These are phyloP conservation scores for Peromyscus aztecus DNA, from an alignment of 2,797 vertebrate species.

Conservation along the genomic window DNA sequence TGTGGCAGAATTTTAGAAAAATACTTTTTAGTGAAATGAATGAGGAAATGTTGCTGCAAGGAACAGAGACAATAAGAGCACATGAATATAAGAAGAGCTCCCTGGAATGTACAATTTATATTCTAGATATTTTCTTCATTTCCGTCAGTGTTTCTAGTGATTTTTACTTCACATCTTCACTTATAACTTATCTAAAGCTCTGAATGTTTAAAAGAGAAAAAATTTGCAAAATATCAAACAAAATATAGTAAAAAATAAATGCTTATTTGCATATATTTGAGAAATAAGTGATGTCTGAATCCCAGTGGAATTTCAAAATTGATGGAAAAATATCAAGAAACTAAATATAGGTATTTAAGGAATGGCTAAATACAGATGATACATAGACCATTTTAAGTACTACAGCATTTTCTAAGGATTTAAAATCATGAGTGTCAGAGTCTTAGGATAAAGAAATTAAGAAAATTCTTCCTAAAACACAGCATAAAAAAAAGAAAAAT, in stretches of 20 bases:
- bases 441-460: background rate
- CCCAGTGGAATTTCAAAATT: conserved; percentile 26
- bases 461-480: conserved; percentile 37
- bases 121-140: conserved; percentile 15
- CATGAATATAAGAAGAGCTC: conserved; percentile 28
- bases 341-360: conserved; percentile 34
- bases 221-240: background rate
- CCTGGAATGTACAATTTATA: background rate
- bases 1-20: conserved; percentile 34
- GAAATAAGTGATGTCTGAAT: background rate
- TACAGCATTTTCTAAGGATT: conserved; percentile 53
- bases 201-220: conserved; percentile 15
- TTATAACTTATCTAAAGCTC: background rate
- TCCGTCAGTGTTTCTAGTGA: background rate
- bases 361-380: conserved; percentile 1
- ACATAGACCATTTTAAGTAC: conserved; percentile 23
- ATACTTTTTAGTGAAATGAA: background rate
- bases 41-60: conserved; percentile 2
- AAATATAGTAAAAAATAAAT: conserved; percentile 48
- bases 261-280: conserved; percentile 39
- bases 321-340: conserved; percentile 24
- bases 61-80: background rate
- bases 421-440: conserved; percentile 42
- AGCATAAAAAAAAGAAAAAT: conserved; percentile 31
- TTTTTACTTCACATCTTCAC: background rate